phyloP scores from a whole-genome alignment of 2,113 vertebrate species.

The Rafetus swinhoei region DNA sequence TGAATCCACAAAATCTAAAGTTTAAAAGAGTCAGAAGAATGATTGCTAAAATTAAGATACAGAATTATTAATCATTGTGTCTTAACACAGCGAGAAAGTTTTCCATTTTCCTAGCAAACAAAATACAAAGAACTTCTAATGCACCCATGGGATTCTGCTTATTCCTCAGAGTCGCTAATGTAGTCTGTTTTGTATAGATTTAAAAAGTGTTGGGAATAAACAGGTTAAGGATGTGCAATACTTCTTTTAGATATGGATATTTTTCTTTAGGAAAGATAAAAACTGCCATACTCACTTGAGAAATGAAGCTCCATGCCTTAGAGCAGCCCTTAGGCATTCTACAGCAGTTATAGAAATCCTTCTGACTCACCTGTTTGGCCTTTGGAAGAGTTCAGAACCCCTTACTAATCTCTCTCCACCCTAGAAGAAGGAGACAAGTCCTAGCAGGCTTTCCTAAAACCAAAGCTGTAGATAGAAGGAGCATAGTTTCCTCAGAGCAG shows the following conservation, averaged over 20 bases:
- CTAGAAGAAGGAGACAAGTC: background rate
- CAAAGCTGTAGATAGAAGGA: background rate
- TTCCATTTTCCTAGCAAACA: background rate
- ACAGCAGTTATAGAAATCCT: slow-evolving; percentile 30
- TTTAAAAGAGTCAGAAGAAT: background rate
- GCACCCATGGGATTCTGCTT: background rate
- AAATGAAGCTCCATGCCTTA: background rate
- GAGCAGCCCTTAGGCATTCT: background rate
- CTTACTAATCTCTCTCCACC: slow-evolving; percentile 26
- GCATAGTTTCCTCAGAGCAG: background rate
- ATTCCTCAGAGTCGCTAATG: background rate
- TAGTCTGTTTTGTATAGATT: background rate
- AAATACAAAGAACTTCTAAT: background rate
- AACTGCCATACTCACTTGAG: background rate
- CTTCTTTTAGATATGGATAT: background rate
- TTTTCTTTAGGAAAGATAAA: background rate
- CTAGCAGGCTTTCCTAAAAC: slow-evolving; percentile 13
- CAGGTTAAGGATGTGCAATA: background rate
- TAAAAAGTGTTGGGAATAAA: background rate
- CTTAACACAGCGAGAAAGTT: slow-evolving; percentile 4
- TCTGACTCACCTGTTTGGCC: slow-evolving; percentile 57
- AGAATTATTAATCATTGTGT: background rate
- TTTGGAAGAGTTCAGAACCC: slow-evolving; percentile 45
- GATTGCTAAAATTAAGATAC: background rate
- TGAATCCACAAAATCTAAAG: background rate